Conservation (phyloP, 2,113 vertebrate genomes). For the Thunnus thynnus region DNA sequence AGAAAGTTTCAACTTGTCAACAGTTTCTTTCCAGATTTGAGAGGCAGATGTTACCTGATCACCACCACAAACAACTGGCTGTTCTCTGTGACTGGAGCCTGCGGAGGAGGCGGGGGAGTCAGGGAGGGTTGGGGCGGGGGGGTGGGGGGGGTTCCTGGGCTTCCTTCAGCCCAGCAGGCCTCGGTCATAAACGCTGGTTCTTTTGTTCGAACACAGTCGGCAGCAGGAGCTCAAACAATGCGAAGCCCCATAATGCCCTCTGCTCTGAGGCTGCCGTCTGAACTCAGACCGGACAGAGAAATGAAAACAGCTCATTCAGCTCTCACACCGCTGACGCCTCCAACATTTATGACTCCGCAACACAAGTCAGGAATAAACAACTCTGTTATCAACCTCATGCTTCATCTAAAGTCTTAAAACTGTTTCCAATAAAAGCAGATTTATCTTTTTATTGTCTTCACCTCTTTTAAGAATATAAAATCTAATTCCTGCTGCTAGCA, state of each 20-base stretch:
- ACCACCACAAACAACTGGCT: constrained; percentile 15
- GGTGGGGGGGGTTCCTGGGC: constrained; percentile 81
- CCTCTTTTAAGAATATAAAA: too few species aligned
- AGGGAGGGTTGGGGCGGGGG: constrained; percentile 55
- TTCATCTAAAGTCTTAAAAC: too few species aligned
- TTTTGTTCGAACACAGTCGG: constrained; percentile 94
- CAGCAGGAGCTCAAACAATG: constrained; percentile 96
- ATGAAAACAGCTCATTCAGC: too few species aligned
- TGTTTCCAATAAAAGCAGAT: too few species aligned
- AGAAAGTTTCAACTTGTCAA: too few species aligned
- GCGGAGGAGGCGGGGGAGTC: constrained; percentile 9
- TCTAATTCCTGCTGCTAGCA: too few species aligned
- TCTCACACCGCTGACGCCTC: too few species aligned
- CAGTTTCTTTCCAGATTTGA: too few species aligned
- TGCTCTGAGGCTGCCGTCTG: constrained; percentile 14
- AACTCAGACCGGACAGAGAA: background rate
- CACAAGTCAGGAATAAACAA: too few species aligned
- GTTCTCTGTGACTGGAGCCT: constrained; percentile 36
- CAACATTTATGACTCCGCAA: too few species aligned
- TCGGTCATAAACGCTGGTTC: constrained; percentile 94
- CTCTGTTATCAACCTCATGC: too few species aligned
- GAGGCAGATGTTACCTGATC: constrained; percentile 24
- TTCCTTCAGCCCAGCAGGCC: constrained; percentile 96
- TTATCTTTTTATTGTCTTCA: too few species aligned
- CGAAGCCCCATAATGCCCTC: constrained; percentile 90